These are phyloP conservation scores for Ladona fulva DNA, from an alignment of 1,140 invertebrate species.

Conservation along the genomic window DNA sequence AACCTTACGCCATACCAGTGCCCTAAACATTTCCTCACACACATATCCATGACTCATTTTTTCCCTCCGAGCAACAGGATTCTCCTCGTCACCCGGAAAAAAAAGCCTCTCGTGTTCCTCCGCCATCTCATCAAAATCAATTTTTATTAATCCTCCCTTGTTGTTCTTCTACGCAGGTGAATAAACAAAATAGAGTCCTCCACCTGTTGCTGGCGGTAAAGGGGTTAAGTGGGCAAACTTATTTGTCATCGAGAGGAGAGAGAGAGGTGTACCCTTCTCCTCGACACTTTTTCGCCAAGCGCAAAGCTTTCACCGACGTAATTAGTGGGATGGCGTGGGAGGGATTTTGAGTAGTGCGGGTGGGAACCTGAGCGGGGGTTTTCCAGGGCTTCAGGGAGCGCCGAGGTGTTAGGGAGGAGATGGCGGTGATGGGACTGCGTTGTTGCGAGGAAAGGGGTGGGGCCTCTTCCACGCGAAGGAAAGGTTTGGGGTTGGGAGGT, in stretches of 20 bases:
- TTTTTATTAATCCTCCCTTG: background rate
- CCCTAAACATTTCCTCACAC: background rate
- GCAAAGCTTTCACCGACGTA: background rate
- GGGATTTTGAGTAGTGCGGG: background rate
- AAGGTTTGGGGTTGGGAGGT: background rate
- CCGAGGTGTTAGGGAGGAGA: background rate
- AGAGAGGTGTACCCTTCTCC: slow-evolving; percentile 1
- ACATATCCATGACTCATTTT: background rate
- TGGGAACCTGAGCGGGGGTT: background rate
- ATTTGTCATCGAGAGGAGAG: background rate
- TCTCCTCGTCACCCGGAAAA: background rate
- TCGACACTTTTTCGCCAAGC: background rate
- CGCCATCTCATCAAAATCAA: background rate
- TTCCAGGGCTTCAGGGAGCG: background rate
- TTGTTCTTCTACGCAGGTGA: slow-evolving; percentile 1
- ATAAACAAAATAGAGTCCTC: slow-evolving; percentile 6
- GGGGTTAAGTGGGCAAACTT: slow-evolving; percentile 1
- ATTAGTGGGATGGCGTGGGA: background rate
- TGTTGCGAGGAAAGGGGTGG: background rate
- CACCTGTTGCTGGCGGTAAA: background rate
- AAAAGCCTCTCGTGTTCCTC: no score
- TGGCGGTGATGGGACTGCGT: background rate
- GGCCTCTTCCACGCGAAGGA: background rate
- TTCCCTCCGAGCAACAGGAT: background rate
- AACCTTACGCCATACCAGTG: background rate